A percentile compares a stretch with the other conserved stretches of the same genome.
Conservation (phyloP, 2,113 vertebrate genomes). For the Nymphicus hollandicus region DNA sequence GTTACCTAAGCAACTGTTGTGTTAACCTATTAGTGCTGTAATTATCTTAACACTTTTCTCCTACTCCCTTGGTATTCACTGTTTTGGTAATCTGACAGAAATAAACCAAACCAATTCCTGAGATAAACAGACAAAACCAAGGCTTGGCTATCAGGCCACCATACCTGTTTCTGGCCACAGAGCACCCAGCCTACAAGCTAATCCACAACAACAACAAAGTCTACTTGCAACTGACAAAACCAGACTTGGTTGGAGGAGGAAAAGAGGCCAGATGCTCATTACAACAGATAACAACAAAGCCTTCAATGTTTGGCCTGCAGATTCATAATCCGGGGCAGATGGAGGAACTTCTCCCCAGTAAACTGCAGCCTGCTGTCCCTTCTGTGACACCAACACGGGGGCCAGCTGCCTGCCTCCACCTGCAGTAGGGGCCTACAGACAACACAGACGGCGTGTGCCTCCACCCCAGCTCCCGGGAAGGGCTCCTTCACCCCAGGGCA, state of each 20-base stretch:
- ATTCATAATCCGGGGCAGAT: too few species aligned
- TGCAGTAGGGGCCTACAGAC: background rate
- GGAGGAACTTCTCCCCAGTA: too few species aligned
- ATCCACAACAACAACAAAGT: too few species aligned
- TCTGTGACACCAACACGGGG: background rate
- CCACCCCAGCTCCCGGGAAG: fast-evolving
- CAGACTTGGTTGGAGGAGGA: background rate
- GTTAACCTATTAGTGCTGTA: background rate
- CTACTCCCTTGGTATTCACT: background rate
- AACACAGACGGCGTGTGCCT: background rate
- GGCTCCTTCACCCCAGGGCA: background rate
- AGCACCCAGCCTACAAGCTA: background rate
- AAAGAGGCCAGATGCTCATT: background rate
- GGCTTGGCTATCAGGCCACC: background rate
- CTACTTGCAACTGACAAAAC: background rate
- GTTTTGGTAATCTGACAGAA: background rate
- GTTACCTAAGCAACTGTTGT: background rate
- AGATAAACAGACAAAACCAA: background rate
- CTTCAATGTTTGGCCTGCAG: background rate
- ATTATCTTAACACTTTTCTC: background rate
- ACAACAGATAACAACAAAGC: background rate
- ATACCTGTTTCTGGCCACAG: background rate
- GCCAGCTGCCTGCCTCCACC: fast-evolving
- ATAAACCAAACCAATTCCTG: background rate
- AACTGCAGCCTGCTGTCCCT: background rate